Percentiles rank a stretch among this genome's conserved stretches.
These are phyloP conservation scores for Psittacula echo DNA, from an alignment of 2,797 vertebrate species.

Conservation along the genomic window DNA sequence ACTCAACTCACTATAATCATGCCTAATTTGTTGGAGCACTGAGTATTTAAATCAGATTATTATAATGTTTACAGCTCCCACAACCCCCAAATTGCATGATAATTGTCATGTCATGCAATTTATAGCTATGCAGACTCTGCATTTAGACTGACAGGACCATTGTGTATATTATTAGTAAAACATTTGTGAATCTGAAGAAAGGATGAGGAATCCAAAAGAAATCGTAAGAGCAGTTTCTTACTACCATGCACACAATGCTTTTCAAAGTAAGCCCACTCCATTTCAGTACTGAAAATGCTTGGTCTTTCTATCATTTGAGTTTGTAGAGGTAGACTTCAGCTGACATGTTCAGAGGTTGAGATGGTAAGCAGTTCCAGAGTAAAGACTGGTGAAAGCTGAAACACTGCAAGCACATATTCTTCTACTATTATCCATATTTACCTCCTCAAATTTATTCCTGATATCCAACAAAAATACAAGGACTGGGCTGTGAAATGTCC, in stretches of 20 bases:
- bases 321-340: neutral
- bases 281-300: neutral
- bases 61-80: constrained; percentile 60
- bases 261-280: neutral
- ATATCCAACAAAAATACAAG: neutral
- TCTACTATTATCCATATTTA: neutral
- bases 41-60: constrained; percentile 66
- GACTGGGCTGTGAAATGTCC: neutral
- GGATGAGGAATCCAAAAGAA: neutral
- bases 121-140: constrained; percentile 22
- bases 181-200: constrained; percentile 21
- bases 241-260: neutral
- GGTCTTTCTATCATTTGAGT: neutral
- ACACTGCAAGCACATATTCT: neutral
- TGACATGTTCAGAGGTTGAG: neutral
- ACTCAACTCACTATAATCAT: constrained; percentile 41
- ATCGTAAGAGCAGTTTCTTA: neutral
- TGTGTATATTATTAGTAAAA: constrained; percentile 31
- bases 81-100: constrained; percentile 47
- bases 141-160: constrained; percentile 8
- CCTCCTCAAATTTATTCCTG: neutral
- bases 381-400: fast-evolving
- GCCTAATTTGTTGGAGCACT: constrained; percentile 49
- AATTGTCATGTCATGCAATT: constrained; percentile 59
- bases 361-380: neutral